phyloP scores from a whole-genome alignment of 2,113 vertebrate species.

The Heterotilapia buettikoferi region DNA sequence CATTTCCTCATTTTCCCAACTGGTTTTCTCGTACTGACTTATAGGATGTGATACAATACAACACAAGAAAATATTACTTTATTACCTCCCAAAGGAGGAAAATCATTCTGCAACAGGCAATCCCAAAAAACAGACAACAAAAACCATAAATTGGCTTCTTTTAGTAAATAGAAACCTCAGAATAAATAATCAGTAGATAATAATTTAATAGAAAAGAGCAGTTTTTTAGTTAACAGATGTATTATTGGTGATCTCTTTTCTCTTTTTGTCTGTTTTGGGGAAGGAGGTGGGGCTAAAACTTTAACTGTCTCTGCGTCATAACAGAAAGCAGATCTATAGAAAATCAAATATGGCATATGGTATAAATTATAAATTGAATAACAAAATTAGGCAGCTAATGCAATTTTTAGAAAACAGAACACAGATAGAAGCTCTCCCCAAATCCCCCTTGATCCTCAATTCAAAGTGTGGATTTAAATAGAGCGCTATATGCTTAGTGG shows the following conservation, averaged over 20 bases:
- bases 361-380: not conserved
- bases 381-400: not conserved
- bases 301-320: not conserved
- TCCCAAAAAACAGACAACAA: not conserved
- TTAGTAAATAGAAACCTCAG: not conserved
- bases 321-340: not conserved
- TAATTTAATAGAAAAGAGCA: not conserved
- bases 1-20: not conserved
- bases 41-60: not conserved
- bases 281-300: not conserved
- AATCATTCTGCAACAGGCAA: not conserved
- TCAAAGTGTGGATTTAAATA: not conserved
- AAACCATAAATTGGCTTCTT: not conserved
- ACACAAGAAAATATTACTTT: not conserved
- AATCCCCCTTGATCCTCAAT: not conserved
- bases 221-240: not conserved
- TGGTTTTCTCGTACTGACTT: not conserved
- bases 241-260: not conserved
- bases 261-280: not conserved
- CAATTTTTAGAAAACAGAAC: not conserved
- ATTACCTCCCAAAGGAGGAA: not conserved
- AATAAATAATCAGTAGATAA: not conserved
- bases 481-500: not conserved
- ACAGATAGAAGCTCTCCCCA: not conserved
- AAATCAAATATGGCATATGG: not conserved